These are phyloP conservation scores for Neria commutata DNA, from an alignment of 2,888 invertebrate species.

Conservation along the genomic window DNA sequence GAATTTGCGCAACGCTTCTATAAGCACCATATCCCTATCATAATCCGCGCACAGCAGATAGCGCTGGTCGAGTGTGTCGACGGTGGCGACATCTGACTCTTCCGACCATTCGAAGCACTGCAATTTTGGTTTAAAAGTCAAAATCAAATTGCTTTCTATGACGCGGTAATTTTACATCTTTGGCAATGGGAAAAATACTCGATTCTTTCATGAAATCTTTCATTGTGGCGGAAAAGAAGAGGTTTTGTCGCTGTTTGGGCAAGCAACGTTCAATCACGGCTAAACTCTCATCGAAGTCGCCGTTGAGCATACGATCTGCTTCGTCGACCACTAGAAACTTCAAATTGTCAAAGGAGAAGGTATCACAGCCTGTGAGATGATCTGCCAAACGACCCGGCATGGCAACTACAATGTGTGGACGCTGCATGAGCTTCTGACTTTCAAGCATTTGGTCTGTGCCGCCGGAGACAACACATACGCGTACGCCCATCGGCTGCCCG, in stretches of 20 bases:
- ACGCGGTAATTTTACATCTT: slow-evolving; percentile 65
- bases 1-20: slow-evolving; percentile 81
- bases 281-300: slow-evolving; percentile 82
- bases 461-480: slow-evolving; percentile 89
- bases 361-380: slow-evolving; percentile 86
- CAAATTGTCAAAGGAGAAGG: slow-evolving; percentile 78
- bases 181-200: slow-evolving; percentile 67
- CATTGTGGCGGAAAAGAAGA: slow-evolving; percentile 95
- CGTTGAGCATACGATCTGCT: slow-evolving; percentile 81
- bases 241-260: slow-evolving; percentile 81
- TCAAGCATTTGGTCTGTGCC: slow-evolving; percentile 92
- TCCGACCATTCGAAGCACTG: slow-evolving; percentile 70
- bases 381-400: slow-evolving; percentile 96
- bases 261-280: slow-evolving; percentile 78
- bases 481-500: slow-evolving; percentile 84
- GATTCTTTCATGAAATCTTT: slow-evolving; percentile 79
- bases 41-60: slow-evolving; percentile 91
- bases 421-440: slow-evolving; percentile 78
- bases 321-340: slow-evolving; percentile 94
- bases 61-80: slow-evolving; percentile 86
- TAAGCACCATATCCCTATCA: slow-evolving; percentile 90
- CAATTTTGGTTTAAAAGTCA: slow-evolving; percentile 6
- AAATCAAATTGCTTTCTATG: neutral
- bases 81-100: slow-evolving; percentile 77
- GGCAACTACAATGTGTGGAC: slow-evolving; percentile 94